Percentiles rank a stretch among this genome's conserved stretches.
Conservation (phyloP, 2,797 vertebrate species). For the Corythornis leucogaster region DNA sequence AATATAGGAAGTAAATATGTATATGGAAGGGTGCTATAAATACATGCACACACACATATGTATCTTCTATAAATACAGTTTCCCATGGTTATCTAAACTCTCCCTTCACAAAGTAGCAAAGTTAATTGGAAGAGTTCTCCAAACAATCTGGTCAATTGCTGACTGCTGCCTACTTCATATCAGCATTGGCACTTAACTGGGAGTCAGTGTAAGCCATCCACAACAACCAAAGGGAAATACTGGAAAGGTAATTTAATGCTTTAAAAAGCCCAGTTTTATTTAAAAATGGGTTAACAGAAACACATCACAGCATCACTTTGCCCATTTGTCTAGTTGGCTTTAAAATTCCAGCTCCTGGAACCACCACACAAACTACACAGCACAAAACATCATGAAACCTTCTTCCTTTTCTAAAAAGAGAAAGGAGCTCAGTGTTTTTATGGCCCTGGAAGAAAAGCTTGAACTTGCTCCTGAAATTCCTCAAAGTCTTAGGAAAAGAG, state of each 20-base stretch:
- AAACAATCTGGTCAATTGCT: background rate
- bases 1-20: background rate
- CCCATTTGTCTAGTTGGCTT: background rate
- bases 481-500: constrained; percentile 33
- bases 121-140: constrained; percentile 22
- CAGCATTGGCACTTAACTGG: background rate
- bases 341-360: background rate
- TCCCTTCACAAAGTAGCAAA: background rate
- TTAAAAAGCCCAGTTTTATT: background rate
- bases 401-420: background rate
- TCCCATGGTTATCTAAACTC: constrained; percentile 22
- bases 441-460: constrained; percentile 19
- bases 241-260: background rate
- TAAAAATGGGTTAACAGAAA: background rate
- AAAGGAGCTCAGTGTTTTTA: constrained; percentile 30
- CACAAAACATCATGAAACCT: constrained; percentile 24
- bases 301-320: background rate
- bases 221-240: background rate
- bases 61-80: background rate
- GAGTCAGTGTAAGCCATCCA: background rate
- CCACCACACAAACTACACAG: background rate
- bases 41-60: background rate
- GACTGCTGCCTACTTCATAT: background rate
- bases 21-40: background rate
- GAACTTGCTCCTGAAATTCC: constrained; percentile 55